These are phyloP conservation scores for Crotophaga sulcirostris DNA, from an alignment of 2,113 vertebrate genomes.

Conservation along the genomic window DNA sequence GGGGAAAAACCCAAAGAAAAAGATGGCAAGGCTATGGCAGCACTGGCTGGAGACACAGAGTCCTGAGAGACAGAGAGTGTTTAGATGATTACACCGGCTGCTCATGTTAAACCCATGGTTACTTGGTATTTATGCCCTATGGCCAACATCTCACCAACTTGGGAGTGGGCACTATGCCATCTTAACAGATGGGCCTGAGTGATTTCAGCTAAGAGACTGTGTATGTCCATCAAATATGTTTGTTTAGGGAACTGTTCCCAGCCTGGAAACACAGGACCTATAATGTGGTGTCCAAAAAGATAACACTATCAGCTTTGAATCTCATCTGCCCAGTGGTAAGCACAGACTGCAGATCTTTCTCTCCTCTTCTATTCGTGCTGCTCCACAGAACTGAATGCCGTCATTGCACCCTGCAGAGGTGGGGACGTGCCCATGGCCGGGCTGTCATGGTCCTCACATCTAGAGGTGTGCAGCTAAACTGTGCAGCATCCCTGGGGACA, in stretches of 20 bases:
- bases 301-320: not conserved
- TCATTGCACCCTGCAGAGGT: not conserved
- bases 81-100: not conserved
- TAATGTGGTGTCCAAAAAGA: not conserved
- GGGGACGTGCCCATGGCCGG: fast-evolving
- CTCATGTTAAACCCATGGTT: not conserved
- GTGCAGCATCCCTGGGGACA: too few relatives aligned
- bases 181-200: not conserved
- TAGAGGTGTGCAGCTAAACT: not conserved
- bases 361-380: not conserved
- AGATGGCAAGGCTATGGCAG: not conserved
- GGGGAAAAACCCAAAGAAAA: not conserved
- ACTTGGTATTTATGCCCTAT: not conserved
- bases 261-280: not conserved
- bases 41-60: fast-evolving
- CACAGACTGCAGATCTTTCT: not conserved
- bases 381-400: not conserved
- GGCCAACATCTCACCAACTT: not conserved
- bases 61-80: not conserved
- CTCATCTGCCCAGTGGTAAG: not conserved
- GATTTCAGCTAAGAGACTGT: not conserved
- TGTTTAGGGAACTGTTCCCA: not conserved
- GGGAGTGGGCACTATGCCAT: not conserved
- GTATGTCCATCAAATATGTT: not conserved
- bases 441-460: not conserved